Evolutionary conservation across 2,888 invertebrate species (phyloP).

Genomic region (Tolmerus cingulatus): DNA sequence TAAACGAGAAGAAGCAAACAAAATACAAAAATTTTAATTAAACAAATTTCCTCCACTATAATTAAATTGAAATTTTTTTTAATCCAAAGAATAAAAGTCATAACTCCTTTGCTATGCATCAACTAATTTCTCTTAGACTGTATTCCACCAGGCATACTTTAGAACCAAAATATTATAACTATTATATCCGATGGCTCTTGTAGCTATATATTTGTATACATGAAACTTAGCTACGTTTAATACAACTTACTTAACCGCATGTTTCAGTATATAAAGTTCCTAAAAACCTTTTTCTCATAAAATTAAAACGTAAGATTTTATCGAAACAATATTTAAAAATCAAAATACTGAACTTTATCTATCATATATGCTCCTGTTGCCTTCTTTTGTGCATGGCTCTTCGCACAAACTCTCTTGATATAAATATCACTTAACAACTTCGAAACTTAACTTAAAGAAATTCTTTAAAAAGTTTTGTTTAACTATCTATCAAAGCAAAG

Average conservation of each 20-base stretch:
- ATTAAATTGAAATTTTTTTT: constrained; percentile 9
- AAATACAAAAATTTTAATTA: constrained; percentile 31
- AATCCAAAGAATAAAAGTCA: constrained; percentile 47
- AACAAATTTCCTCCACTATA: constrained; percentile 3
- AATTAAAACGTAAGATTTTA: not conserved
- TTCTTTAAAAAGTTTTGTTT: not conserved
- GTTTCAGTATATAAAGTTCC: constrained; percentile 19
- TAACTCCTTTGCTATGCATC: constrained; percentile 19
- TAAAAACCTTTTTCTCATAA: not conserved
- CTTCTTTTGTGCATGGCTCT: constrained; percentile 29
- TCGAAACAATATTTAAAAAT: not conserved
- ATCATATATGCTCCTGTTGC: not conserved
- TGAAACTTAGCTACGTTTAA: not conserved
- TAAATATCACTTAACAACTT: not conserved
- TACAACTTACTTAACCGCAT: not conserved
- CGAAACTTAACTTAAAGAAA: not conserved
- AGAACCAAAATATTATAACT: not conserved
- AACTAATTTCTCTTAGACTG: constrained; percentile 15
- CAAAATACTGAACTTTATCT: not conserved
- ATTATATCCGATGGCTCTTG: constrained; percentile 20
- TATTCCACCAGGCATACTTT: constrained; percentile 31
- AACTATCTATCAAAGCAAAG: constrained; percentile 13
- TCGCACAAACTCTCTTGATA: constrained; percentile 30
- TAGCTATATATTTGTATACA: constrained; percentile 6
- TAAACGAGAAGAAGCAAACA: constrained; percentile 35